Conservation (phyloP, 2,113 vertebrate genomes). For the Pongo abelii region DNA sequence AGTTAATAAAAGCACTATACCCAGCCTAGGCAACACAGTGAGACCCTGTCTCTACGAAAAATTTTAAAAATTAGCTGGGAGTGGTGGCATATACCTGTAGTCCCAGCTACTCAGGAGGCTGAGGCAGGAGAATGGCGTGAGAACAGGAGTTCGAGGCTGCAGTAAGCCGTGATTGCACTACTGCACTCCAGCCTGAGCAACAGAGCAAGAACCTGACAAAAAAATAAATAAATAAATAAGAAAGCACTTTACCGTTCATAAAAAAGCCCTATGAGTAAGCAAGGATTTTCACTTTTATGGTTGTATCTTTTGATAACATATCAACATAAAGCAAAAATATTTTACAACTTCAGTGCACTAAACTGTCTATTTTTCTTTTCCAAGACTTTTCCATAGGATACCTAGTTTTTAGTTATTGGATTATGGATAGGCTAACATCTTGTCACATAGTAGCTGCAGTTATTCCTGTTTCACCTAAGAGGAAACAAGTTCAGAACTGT, state of each 20-base stretch:
- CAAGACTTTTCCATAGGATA: neutral
- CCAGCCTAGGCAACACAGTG: too few species aligned
- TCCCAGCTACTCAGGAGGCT: too few species aligned
- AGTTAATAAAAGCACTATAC: neutral
- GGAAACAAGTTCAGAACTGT: neutral
- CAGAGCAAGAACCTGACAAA: too few species aligned
- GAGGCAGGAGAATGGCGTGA: too few species aligned
- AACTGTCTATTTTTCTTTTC: neutral
- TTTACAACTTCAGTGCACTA: neutral
- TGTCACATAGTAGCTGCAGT: neutral
- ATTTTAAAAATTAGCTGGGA: too few species aligned
- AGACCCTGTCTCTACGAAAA: too few species aligned
- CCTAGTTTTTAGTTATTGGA: neutral
- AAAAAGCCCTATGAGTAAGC: neutral
- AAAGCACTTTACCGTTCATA: neutral
- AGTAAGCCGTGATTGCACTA: too few species aligned
- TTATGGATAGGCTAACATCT: neutral
- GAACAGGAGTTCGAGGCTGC: too few species aligned
- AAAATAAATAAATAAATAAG: too few species aligned
- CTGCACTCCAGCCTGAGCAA: too few species aligned
- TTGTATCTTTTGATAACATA: neutral
- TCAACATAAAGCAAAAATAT: neutral
- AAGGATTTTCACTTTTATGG: neutral
- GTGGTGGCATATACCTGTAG: too few species aligned
- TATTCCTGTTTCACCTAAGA: conserved; percentile 17